Conservation (phyloP, 2,113 vertebrate species). For the Shinisaurus crocodilurus region DNA sequence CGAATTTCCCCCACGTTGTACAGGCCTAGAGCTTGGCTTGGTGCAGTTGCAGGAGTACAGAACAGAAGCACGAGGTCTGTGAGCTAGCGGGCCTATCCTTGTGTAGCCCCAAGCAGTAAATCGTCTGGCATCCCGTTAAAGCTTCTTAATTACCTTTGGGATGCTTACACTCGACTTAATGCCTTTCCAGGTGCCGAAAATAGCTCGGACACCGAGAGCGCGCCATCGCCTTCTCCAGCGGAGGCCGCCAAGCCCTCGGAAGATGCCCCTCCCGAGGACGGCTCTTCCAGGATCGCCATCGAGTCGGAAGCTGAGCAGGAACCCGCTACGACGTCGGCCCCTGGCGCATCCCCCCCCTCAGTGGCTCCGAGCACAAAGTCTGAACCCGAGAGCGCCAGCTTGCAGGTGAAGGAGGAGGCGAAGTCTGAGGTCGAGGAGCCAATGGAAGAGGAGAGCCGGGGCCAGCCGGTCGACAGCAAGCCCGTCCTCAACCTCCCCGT, state of each 20-base stretch:
- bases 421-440: constrained; percentile 81
- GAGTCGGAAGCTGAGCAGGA: constrained; percentile 73
- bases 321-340: constrained; percentile 67
- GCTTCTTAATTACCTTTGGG: background rate
- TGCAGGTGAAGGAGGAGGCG: constrained; percentile 85
- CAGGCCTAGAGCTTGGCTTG: background rate
- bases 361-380: constrained; percentile 71
- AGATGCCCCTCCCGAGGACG: constrained; percentile 73
- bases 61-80: background rate
- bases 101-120: background rate
- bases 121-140: background rate
- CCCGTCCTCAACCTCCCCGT: constrained; percentile 76
- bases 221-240: constrained; percentile 92
- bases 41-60: background rate
- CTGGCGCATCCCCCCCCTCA: constrained; percentile 68
- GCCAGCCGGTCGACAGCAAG: constrained; percentile 70
- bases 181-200: constrained; percentile 89
- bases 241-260: constrained; percentile 87
- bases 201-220: constrained; percentile 98
- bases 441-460: constrained; percentile 82
- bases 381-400: constrained; percentile 78
- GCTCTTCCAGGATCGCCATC: constrained; percentile 69
- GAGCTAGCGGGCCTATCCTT: background rate
- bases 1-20: too few relatives aligned
- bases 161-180: constrained; percentile 24